A percentile compares a stretch with the other conserved stretches of the same genome.
Evolutionary conservation across 2,888 invertebrate genomes (phyloP).

Genomic region (Heteropelma amictum): DNA sequence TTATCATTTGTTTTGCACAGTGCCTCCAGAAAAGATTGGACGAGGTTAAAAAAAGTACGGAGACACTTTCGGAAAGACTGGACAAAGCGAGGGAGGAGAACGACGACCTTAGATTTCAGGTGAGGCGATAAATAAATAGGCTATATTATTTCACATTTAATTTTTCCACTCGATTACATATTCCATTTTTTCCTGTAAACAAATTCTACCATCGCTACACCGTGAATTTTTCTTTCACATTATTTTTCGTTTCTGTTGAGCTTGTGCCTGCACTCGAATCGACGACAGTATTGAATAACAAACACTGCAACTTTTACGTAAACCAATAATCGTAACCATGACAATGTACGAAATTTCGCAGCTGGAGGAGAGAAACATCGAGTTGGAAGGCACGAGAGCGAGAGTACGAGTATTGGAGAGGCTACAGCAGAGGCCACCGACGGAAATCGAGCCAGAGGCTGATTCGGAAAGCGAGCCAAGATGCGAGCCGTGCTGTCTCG

Average conservation of each 20-base stretch:
- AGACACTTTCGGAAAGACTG: constrained; percentile 83
- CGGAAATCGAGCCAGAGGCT: constrained; percentile 76
- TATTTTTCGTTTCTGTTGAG: too few relatives aligned
- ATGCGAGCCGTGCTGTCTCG: constrained; percentile 76
- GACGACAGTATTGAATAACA: too few relatives aligned
- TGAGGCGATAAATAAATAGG: too few relatives aligned
- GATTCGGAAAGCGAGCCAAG: constrained; percentile 74
- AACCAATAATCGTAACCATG: neutral
- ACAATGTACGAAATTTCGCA: constrained; percentile 76
- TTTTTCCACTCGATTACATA: too few relatives aligned
- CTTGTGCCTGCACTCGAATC: too few relatives aligned
- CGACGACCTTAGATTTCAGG: constrained; percentile 90
- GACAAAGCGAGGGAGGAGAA: constrained; percentile 88
- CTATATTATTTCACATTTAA: too few relatives aligned
- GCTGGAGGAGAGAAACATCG: constrained; percentile 90
- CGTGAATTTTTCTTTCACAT: too few relatives aligned
- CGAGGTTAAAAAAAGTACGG: constrained; percentile 84
- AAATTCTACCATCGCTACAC: too few relatives aligned
- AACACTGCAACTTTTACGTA: too few relatives aligned
- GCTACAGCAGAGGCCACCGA: constrained; percentile 77
- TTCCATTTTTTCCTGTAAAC: constrained; percentile 4
- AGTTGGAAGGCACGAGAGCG: constrained; percentile 89
- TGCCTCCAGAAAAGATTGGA: constrained; percentile 86
- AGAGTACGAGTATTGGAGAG: constrained; percentile 87
- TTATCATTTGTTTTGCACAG: constrained; percentile 78